Conservation (phyloP, 2,113 vertebrate species). For the Larimichthys crocea region DNA sequence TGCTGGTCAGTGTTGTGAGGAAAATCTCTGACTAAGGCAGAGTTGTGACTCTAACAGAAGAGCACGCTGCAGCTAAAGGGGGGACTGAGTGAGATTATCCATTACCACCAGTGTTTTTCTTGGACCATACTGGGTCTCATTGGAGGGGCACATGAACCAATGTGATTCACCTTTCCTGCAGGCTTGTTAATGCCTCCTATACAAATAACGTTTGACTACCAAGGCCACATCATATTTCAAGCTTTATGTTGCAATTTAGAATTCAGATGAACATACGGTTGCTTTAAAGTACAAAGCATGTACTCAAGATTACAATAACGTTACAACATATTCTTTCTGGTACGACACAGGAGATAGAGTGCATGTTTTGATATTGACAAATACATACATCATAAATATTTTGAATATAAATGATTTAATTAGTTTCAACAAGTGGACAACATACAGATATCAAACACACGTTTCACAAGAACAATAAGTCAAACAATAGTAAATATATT, state of each 20-base stretch:
- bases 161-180: too few relatives aligned
- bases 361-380: too few relatives aligned
- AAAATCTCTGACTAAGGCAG: neutral
- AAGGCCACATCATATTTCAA: neutral
- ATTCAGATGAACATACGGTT: neutral
- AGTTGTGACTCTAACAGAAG: neutral
- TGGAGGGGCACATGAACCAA: neutral
- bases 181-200: neutral
- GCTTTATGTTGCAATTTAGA: neutral
- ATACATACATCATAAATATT: too few relatives aligned
- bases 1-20: slow-evolving; percentile 18
- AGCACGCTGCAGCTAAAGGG: neutral
- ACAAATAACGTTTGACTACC: neutral
- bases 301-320: too few relatives aligned
- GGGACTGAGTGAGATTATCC: neutral
- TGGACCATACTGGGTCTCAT: neutral
- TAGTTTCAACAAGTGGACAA: too few relatives aligned
- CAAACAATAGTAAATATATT: too few relatives aligned
- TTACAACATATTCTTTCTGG: too few relatives aligned
- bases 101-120: neutral
- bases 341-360: too few relatives aligned
- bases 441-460: too few relatives aligned
- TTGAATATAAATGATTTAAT: too few relatives aligned
- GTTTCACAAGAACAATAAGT: too few relatives aligned
- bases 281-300: neutral